phyloP scores from a whole-genome alignment of 23 tunicate genomes.

The Ascidia mentula region DNA sequence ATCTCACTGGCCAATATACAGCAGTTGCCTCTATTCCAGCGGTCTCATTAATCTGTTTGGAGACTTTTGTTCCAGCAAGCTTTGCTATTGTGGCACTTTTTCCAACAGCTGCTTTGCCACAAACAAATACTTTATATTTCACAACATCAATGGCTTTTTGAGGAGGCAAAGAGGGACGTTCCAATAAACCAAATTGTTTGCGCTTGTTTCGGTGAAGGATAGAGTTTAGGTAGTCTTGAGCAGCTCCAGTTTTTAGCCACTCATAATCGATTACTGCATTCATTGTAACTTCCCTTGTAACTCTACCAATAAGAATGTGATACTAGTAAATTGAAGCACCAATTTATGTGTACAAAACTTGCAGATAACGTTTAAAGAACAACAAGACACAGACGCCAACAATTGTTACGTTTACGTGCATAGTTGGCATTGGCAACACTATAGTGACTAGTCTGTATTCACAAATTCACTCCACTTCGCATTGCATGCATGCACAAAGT shows the following conservation, averaged over 20 bases:
- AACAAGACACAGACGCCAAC: too few relatives aligned
- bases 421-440: too few relatives aligned
- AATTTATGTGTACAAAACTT: too few relatives aligned
- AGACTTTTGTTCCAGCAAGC: slow-evolving; percentile 35
- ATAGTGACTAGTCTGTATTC: too few relatives aligned
- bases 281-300: too few relatives aligned
- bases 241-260: slow-evolving; percentile 67
- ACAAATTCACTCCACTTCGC: too few relatives aligned
- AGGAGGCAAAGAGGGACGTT: slow-evolving; percentile 85
- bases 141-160: slow-evolving; percentile 25
- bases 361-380: too few relatives aligned
- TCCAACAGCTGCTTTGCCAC: slow-evolving; percentile 86
- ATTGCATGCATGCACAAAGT: too few relatives aligned
- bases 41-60: slow-evolving; percentile 34
- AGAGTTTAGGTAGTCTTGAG: slow-evolving; percentile 67
- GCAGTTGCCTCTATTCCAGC: slow-evolving; percentile 69
- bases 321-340: too few relatives aligned
- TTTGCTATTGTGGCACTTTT: slow-evolving; percentile 75
- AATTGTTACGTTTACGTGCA: too few relatives aligned
- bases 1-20: slow-evolving; percentile 74
- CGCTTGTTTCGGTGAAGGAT: slow-evolving; percentile 49
- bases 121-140: slow-evolving; percentile 72
- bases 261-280: slow-evolving; percentile 35
- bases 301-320: too few relatives aligned
- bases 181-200: slow-evolving; percentile 84